These are phyloP conservation scores for Agrenia bidenticulata DNA, from an alignment of 2,888 invertebrate genomes.

Conservation along the genomic window DNA sequence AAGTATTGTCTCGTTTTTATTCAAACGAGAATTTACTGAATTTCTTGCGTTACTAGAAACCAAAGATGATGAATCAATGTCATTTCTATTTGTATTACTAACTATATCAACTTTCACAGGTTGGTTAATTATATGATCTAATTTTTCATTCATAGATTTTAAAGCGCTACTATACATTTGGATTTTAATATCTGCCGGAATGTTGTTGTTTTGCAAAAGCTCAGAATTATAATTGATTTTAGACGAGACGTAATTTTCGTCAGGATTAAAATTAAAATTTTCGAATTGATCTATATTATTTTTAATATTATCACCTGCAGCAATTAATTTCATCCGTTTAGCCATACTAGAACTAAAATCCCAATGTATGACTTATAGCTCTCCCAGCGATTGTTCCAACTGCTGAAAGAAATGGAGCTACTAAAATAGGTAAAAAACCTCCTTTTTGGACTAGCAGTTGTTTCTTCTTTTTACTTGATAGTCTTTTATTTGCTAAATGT, in stretches of 20 bases:
- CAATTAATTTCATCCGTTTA: constrained; percentile 36
- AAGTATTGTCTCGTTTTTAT: not conserved
- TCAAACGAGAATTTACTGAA: not conserved
- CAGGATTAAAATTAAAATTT: not conserved
- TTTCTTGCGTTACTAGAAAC: not conserved
- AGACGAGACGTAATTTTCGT: not conserved
- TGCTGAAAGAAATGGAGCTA: constrained; percentile 25
- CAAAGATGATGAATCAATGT: not conserved
- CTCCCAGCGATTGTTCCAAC: constrained; percentile 26
- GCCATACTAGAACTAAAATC: constrained; percentile 27
- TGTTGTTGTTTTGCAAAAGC: not conserved
- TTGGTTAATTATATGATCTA: constrained; percentile 1
- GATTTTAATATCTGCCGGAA: constrained; percentile 41
- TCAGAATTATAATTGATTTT: not conserved
- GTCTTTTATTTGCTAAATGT: constrained; percentile 5
- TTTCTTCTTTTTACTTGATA: constrained; percentile 12
- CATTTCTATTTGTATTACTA: not conserved
- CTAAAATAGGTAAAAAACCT: constrained; percentile 17
- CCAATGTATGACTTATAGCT: constrained; percentile 12
- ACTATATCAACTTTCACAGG: not conserved
- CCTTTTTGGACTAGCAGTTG: constrained; percentile 10
- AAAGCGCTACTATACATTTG: constrained; percentile 23
- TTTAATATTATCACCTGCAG: not conserved
- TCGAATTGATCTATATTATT: not conserved
- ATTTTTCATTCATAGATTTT: constrained; percentile 12